Conservation (phyloP, 2,888 invertebrate genomes). For the Andrena trimmerana region DNA sequence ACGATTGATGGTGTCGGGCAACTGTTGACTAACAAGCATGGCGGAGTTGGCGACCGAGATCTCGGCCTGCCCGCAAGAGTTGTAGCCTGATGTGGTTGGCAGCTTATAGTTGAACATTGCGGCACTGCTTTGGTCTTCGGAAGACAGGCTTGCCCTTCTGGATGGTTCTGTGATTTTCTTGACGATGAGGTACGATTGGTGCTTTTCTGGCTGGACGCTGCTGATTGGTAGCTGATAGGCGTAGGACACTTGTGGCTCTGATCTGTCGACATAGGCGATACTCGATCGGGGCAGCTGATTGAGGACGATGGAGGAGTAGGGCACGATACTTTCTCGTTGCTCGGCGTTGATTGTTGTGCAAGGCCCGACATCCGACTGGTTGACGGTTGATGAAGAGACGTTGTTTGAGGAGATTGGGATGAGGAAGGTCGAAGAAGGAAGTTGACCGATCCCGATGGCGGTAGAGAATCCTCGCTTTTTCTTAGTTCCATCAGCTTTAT, state of each 20-base stretch:
- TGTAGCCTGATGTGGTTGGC: slow-evolving; percentile 69
- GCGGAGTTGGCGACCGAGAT: slow-evolving; percentile 66
- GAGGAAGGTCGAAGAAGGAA: slow-evolving; percentile 82
- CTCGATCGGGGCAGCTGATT: slow-evolving; percentile 74
- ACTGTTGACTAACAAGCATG: slow-evolving; percentile 68
- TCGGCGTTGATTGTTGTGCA: slow-evolving; percentile 62
- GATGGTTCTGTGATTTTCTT: slow-evolving; percentile 76
- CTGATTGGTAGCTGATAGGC: slow-evolving; percentile 71
- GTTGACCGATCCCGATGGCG: slow-evolving; percentile 77
- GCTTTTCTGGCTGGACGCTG: slow-evolving; percentile 70
- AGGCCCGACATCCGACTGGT: slow-evolving; percentile 64
- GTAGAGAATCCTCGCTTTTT: slow-evolving; percentile 73
- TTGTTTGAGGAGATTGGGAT: slow-evolving; percentile 80
- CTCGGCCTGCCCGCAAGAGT: slow-evolving; percentile 64
- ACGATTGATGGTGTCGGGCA: slow-evolving; percentile 68
- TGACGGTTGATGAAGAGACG: slow-evolving; percentile 68
- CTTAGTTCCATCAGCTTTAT: slow-evolving; percentile 81
- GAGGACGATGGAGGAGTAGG: slow-evolving; percentile 73
- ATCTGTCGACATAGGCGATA: slow-evolving; percentile 72
- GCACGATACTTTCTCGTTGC: slow-evolving; percentile 60
- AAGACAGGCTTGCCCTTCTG: slow-evolving; percentile 59
- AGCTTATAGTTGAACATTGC: slow-evolving; percentile 71
- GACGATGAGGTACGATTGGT: slow-evolving; percentile 79
- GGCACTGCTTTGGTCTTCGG: slow-evolving; percentile 61
- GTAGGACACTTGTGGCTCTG: slow-evolving; percentile 72